Percentiles rank a stretch among this genome's conserved stretches.
These are phyloP conservation scores for Ascidia mentula DNA, from an alignment of 23 tunicate genomes.

Conservation along the genomic window DNA sequence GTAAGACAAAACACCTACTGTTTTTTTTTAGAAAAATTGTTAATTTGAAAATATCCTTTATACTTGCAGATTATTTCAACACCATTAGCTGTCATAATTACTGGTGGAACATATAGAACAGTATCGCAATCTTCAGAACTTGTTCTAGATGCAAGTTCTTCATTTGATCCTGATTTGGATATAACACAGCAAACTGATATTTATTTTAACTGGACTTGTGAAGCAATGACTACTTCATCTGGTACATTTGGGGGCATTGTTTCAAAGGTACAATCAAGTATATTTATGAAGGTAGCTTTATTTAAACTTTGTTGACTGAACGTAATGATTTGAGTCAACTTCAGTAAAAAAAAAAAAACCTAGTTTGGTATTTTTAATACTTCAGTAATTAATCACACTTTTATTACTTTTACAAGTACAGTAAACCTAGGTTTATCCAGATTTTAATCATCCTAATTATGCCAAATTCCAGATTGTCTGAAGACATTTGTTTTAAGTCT, in stretches of 20 bases:
- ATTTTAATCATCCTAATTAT: too few relatives aligned
- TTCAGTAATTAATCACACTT: too few relatives aligned
- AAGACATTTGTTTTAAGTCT: too few relatives aligned
- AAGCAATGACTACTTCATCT: background rate
- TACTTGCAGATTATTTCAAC: slow-evolving; percentile 41
- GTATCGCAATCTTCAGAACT: slow-evolving; percentile 37
- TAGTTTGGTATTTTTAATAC: too few relatives aligned
- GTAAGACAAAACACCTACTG: too few relatives aligned
- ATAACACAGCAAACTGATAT: slow-evolving; percentile 23
- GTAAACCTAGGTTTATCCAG: too few relatives aligned
- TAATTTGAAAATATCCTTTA: background rate
- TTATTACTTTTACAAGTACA: too few relatives aligned
- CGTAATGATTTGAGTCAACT: too few relatives aligned
- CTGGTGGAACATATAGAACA: slow-evolving; percentile 55
- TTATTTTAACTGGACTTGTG: slow-evolving; percentile 40
- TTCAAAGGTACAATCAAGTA: background rate
- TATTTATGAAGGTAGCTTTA: background rate
- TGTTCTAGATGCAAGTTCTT: slow-evolving; percentile 62
- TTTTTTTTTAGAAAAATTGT: too few relatives aligned
- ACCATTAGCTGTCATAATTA: slow-evolving; percentile 61
- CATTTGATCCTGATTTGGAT: slow-evolving; percentile 66
- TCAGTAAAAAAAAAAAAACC: too few relatives aligned
- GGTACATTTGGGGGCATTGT: background rate
- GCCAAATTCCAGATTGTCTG: too few relatives aligned
- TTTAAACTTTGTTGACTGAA: too few relatives aligned